Base-by-base conservation (phyloP, 2,113 vertebrate genomes). In the Catharus minimus region DNA sequence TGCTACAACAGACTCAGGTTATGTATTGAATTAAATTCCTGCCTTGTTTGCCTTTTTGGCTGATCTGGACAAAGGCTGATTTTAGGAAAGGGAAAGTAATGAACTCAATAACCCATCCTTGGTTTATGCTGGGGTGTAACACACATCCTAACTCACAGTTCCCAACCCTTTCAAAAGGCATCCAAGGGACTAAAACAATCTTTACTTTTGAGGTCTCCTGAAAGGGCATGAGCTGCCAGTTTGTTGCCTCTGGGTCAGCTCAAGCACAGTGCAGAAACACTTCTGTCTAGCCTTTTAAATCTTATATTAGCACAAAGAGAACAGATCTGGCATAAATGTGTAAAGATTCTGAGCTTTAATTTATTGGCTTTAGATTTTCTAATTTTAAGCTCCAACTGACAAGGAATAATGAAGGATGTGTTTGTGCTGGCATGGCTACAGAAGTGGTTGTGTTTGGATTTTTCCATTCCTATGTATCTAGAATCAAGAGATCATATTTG, bases 341-440 rank as follows among this genome's bases (percentile, higher is more conserved):
- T 86, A 82, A 78, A 64, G 32, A 86, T 76, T 82, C 52, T 82
- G 43, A 32, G 9, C 12, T 95, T 91, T 87, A 49, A 69, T 62
- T 85, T 81, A 68, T 50, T 58, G 58, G 32, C 73, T 60, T 67
- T 33, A 56, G 39, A 49, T 60, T 83, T 90, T 88, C 61, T 84
- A 57, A 86, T 65, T 82, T 89, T 85, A 93, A 85, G 36, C 55
- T 90, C 38, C 28, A 60, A 60, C 58, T 62, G 36, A 76, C 50
- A 50, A 90, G 71, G 24, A 89, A 69, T 41, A 82, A 52, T 23
- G 38, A 68, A 32, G 9, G 36, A 62, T 73, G 9, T 94, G 47
- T 85, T 94, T 92, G 32, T 94, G 71, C 89, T 93, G 90, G 69
- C 81, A 47, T 69, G 67, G 64, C 66, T 89, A 86, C 43, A 95